Base-by-base conservation (phyloP, 2,888 invertebrate species). In the Scaptomyza polygonia region DNA sequence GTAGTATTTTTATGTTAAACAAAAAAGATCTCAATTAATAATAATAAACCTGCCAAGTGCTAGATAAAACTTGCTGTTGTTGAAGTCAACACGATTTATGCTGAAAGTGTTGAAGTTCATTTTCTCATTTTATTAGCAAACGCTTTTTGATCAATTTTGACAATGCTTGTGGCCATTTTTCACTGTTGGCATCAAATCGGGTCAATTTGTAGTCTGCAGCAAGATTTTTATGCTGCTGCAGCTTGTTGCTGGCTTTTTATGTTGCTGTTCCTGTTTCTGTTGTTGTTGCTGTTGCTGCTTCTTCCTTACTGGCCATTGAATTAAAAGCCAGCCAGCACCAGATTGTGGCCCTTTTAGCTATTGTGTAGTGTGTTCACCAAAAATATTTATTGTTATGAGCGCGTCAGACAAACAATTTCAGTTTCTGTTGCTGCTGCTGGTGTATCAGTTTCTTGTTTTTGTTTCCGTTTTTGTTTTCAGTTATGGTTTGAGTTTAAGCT, bases 71-170 rank as follows among this genome's bases (percentile, higher is more conserved):
- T 34, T 34, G 34, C 14, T 7, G 14, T 14, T 14, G 14, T n/a
- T 34, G 1, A 5, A 30, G 56, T 14, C 12, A 30, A 2, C 30
- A 6, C 30, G 16, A 30, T 40, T 40, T 25, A 36, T 34, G 54
- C 18, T 8, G 27, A 27, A 14, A 16, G 3, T 25, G 51, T 27
- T 39, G 39, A 12, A 34, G 34, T 9, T 21, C 9, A 14, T 11
- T 12, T 16, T 8, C 25, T 5, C 36, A 39, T 61, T 42, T 29
- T 12, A 49, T 62, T 39, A 27, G 12, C 49, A 40, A 64, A 64
- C 64, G 54, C 16, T 62, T 55, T 58, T 66, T 79, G 77, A 79
- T 79, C 67, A 52, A 56, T 64, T 69, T 63, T 63, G 48, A 67
- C 47, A 49, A 18, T 7, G 58, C 56, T 61, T 32, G 29, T 51